These are phyloP conservation scores for Hyperoodon ampullatus DNA, from an alignment of 2,113 vertebrate genomes.

Conservation along the genomic window DNA sequence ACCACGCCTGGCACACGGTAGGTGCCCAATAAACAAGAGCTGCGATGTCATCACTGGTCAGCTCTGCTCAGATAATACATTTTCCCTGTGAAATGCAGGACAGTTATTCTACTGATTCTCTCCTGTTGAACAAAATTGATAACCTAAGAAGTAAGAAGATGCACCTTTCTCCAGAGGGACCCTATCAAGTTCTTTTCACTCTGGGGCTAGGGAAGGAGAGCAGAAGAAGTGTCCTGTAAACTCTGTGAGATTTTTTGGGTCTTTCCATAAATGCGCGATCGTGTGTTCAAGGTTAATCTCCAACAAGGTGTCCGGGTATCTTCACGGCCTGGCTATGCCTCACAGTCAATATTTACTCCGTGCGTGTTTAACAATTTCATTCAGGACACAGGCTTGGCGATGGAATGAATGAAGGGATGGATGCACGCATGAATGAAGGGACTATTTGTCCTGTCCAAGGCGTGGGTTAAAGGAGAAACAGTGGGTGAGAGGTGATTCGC, in stretches of 20 bases:
- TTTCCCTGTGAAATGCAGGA: not conserved
- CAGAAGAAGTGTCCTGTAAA: not conserved
- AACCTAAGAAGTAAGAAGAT: not conserved
- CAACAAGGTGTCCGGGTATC: not conserved
- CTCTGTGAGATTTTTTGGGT: not conserved
- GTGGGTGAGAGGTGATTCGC: no score
- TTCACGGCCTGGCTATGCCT: not conserved
- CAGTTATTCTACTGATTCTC: not conserved
- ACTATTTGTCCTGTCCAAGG: not conserved
- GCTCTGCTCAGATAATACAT: not conserved
- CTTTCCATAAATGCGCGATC: not conserved
- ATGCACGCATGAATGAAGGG: not conserved
- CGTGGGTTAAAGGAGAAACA: not conserved
- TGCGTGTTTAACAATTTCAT: fast-evolving
- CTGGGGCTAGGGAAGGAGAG: not conserved
- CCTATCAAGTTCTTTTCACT: not conserved
- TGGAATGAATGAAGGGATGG: no score
- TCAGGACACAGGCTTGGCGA: not conserved
- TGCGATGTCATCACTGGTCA: fast-evolving
- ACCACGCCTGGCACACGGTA: not conserved
- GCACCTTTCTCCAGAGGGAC: not conserved
- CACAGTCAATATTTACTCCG: not conserved
- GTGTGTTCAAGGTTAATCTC: not conserved
- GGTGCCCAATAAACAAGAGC: not conserved
- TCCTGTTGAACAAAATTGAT: not conserved